Evolutionary conservation across 2,888 invertebrate genomes (phyloP).

Genomic region (Machimus atricapillus): DNA sequence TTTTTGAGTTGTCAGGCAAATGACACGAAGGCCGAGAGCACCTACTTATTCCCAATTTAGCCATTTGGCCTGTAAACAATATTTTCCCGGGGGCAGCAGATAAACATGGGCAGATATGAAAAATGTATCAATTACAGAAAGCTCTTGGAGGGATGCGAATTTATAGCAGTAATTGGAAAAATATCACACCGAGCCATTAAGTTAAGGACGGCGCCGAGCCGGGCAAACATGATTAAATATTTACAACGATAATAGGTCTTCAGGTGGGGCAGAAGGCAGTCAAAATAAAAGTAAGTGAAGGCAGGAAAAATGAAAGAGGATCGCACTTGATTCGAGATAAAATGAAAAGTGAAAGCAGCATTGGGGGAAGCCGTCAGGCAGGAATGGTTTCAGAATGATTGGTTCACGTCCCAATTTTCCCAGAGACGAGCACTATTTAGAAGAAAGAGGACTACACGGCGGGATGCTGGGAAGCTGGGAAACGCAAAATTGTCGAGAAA

Average conservation of each 20-base stretch:
- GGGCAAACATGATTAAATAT: constrained; percentile 29
- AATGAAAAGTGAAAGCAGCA: constrained; percentile 33
- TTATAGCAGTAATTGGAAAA: constrained; percentile 30
- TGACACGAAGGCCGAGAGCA: not conserved
- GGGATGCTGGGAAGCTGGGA: not conserved
- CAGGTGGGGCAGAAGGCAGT: not conserved
- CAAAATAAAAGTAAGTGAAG: not conserved
- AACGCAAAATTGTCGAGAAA: not conserved
- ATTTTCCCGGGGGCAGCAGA: not conserved
- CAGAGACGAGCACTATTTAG: not conserved
- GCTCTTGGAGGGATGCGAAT: not conserved
- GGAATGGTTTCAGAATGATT: not conserved
- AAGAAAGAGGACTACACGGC: not conserved
- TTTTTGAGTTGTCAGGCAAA: not conserved
- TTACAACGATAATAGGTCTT: constrained; percentile 26
- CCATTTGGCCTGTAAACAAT: not conserved
- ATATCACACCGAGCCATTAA: constrained; percentile 13
- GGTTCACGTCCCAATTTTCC: constrained; percentile 7
- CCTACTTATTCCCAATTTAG: not conserved
- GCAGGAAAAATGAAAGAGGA: not conserved
- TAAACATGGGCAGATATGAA: not conserved
- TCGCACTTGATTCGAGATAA: constrained; percentile 30
- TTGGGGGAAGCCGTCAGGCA: not conserved
- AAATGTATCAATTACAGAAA: constrained; percentile 19
- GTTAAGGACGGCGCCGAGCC: not conserved